A percentile compares a stretch with the other conserved stretches of the same genome.
Evolutionary conservation across 2,113 vertebrate species (phyloP).

Genomic region (Boulengeromyrus knoepffleri): DNA sequence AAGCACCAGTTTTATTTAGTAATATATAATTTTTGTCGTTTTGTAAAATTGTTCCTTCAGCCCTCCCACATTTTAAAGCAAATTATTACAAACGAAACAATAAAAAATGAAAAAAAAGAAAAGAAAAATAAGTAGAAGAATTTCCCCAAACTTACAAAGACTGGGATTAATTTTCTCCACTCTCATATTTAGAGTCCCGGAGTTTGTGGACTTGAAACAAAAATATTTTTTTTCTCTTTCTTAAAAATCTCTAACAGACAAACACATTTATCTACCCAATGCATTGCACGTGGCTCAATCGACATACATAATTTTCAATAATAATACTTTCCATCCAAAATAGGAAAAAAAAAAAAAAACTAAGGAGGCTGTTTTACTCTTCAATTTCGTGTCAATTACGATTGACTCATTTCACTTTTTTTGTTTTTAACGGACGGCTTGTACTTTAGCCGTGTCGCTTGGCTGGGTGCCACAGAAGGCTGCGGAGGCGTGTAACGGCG

Average conservation of each 20-base stretch:
- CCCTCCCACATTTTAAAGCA: conserved; percentile 64
- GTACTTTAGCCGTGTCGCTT: conserved; percentile 26
- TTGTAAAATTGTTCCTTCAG: conserved; percentile 72
- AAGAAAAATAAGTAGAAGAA: conserved; percentile 45
- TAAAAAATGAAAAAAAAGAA: conserved; percentile 47
- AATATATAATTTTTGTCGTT: conserved; percentile 62
- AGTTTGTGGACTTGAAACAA: conserved; percentile 64
- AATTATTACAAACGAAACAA: conserved; percentile 56
- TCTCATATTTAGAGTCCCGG: conserved; percentile 74
- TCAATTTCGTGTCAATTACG: conserved; percentile 43
- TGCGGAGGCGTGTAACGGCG: conserved; percentile 40
- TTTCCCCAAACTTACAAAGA: conserved; percentile 67
- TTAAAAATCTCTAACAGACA: conserved; percentile 73
- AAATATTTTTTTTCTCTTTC: conserved; percentile 56
- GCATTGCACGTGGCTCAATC: conserved; percentile 84
- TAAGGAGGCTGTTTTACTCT: conserved; percentile 45
- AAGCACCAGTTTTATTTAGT: conserved; percentile 74
- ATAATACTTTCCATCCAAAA: conserved; percentile 70
- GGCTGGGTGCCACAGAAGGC: conserved; percentile 39
- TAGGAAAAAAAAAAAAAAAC: conserved; percentile 60
- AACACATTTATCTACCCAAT: conserved; percentile 76
- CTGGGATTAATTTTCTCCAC: conserved; percentile 53
- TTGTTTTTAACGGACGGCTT: conserved; percentile 15
- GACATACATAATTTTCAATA: conserved; percentile 68
- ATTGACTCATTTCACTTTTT: conserved; percentile 25